Base-by-base conservation (phyloP, 2,113 vertebrate genomes). In the Heloderma charlesbogerti region DNA sequence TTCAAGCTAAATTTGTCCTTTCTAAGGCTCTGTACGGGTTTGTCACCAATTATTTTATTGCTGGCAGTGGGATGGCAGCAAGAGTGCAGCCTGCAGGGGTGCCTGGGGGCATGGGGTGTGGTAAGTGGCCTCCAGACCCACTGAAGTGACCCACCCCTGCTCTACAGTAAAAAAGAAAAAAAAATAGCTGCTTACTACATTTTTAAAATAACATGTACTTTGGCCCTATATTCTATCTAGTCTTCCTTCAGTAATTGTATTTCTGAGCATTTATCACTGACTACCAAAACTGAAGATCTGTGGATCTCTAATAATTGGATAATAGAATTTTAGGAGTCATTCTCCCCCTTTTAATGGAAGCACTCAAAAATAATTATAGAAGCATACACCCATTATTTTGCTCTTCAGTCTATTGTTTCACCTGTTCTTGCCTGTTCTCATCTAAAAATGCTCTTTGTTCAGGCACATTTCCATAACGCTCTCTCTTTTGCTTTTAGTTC, bases 251-350 rank as follows among this genome's bases (percentile, higher is more conserved):
- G 82, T 12, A 90, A 43, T 2, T 34, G 18, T 34, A 8, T 63
- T 91, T 89, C 67, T 93, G 43, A 91, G 9, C 34, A 94, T 86
- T n/a, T 5, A 84, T 60, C 2, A 15, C 83, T 80, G 90, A 67
- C 85, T 37, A 48, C 3, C 4, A 89, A 79, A 40, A 66, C 0
- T 88, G 43, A 93, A 29, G 27, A 77, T 89, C 87, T n/a, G 34
- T 0, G 0, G 5, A 22, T 71, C 84, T 7, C 45, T 66, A 86
- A 66, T 2, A 85, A 75, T 37, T 54, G 27, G 16, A 51, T 69
- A 75, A 34, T 54, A 1, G 7, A 34, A 60, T 83, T 86, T 54
- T 29, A 92, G 90, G 78, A 34, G 4, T 88, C 74, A 88, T 6
- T 90, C 8, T 90, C 5, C 74, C 25, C 69, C 90, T 2, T 20